Conservation (phyloP, 2,113 vertebrate genomes). For the Ceuthmochares aereus region DNA sequence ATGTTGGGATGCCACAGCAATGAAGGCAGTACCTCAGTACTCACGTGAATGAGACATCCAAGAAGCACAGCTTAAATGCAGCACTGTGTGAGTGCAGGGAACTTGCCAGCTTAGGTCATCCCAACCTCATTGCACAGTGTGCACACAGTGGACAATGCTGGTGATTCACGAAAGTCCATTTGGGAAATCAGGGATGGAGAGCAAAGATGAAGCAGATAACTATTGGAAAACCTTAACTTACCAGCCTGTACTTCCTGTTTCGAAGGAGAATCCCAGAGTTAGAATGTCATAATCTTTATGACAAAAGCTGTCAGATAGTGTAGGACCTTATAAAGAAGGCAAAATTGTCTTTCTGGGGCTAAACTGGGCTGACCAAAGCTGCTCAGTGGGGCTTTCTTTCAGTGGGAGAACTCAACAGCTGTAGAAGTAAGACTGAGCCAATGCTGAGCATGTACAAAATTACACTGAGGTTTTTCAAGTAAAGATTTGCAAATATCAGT, state of each 20-base stretch:
- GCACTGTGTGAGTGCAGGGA: too few relatives aligned
- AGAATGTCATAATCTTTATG: not conserved
- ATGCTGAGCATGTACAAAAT: not conserved
- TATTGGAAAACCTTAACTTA: not conserved
- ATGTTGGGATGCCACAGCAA: not conserved
- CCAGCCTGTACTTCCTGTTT: not conserved
- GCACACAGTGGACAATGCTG: fast-evolving
- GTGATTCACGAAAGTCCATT: not conserved
- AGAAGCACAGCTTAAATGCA: not conserved
- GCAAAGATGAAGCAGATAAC: not conserved
- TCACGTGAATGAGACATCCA: not conserved
- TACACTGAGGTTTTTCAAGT: not conserved
- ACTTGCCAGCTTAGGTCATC: not conserved
- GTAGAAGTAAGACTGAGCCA: not conserved
- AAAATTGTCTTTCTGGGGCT: not conserved
- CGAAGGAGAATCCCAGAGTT: not conserved
- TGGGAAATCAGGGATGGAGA: not conserved
- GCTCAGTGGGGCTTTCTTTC: not conserved
- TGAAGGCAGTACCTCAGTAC: not conserved
- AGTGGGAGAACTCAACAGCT: not conserved
- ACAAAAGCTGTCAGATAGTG: not conserved
- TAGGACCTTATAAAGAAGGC: not conserved
- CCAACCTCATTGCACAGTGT: fast-evolving
- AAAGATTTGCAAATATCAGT: not conserved
- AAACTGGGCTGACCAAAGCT: not conserved